Conservation (phyloP, 2,113 vertebrate species). For the Orientallactaga bullata region DNA sequence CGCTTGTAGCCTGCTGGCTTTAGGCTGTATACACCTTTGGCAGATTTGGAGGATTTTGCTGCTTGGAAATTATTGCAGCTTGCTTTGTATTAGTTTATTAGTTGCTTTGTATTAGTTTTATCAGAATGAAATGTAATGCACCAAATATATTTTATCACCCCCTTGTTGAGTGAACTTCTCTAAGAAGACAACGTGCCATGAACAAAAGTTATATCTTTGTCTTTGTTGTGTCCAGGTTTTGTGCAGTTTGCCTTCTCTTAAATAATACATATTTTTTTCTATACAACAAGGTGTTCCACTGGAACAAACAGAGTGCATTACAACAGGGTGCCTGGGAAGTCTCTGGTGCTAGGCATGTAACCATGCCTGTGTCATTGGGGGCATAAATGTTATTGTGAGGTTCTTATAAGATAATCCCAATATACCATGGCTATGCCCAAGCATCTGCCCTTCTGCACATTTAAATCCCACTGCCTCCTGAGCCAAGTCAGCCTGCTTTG, state of each 20-base stretch:
- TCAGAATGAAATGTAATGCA: neutral
- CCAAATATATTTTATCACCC: accelerated
- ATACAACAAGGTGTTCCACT: neutral
- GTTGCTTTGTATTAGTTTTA: neutral
- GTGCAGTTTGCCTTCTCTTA: neutral
- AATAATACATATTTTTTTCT: neutral
- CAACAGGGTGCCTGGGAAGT: accelerated
- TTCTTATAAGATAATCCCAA: accelerated
- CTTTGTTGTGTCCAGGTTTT: neutral
- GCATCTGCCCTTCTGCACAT: no score
- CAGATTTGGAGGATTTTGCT: no score
- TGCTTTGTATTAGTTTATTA: neutral
- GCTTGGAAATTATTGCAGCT: no score
- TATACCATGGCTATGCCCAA: neutral
- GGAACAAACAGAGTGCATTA: no score
- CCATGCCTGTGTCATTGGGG: accelerated
- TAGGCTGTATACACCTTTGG: no score
- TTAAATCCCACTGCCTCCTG: neutral
- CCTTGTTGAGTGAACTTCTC: neutral
- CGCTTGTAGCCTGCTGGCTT: no score
- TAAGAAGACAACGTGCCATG: no score
- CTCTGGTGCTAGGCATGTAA: neutral
- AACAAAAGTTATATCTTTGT: no score
- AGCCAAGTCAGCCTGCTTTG: accelerated
- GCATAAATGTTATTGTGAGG: accelerated